Percentiles rank a stretch among this genome's conserved stretches.
Conservation (phyloP, 2,888 invertebrate genomes). For the Neuroscelio doddi region DNA sequence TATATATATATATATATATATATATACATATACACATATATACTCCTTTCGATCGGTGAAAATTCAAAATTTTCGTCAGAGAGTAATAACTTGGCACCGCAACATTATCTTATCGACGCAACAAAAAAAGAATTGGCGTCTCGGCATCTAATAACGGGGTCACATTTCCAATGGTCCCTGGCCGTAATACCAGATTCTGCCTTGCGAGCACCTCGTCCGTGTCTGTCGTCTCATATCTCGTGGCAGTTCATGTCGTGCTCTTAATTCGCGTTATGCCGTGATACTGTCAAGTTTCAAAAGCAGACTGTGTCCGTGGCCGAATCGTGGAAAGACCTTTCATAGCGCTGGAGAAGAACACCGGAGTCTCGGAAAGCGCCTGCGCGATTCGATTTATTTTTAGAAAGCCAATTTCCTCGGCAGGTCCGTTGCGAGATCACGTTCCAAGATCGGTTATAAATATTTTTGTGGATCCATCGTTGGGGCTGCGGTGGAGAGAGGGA, state of each 20-base stretch:
- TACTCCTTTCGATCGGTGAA: no score
- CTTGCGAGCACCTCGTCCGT: not conserved
- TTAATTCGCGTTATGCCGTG: slow-evolving; percentile 1
- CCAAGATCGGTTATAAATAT: slow-evolving; percentile 70
- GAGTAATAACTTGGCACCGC: slow-evolving; percentile 29
- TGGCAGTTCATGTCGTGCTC: not conserved
- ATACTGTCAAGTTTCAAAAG: not conserved
- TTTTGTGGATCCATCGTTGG: slow-evolving; percentile 68
- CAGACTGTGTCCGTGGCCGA: not conserved
- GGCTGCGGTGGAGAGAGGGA: slow-evolving; percentile 32
- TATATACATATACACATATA: no score
- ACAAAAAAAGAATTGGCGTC: slow-evolving; percentile 35
- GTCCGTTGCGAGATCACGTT: slow-evolving; percentile 50
- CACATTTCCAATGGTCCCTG: slow-evolving; percentile 44
- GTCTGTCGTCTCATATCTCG: not conserved
- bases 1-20: no score
- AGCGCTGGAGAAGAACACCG: slow-evolving; percentile 39
- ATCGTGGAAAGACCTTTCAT: slow-evolving; percentile 23
- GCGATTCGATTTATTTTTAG: slow-evolving; percentile 52
- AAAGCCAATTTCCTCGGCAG: slow-evolving; percentile 39
- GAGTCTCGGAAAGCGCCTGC: slow-evolving; percentile 32
- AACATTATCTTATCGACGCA: slow-evolving; percentile 25
- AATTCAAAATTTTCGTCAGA: no score
- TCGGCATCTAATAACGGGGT: slow-evolving; percentile 37
- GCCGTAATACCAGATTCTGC: slow-evolving; percentile 42